These are phyloP conservation scores for Vulpes lagopus DNA, from an alignment of 2,113 vertebrate genomes.

Conservation along the genomic window DNA sequence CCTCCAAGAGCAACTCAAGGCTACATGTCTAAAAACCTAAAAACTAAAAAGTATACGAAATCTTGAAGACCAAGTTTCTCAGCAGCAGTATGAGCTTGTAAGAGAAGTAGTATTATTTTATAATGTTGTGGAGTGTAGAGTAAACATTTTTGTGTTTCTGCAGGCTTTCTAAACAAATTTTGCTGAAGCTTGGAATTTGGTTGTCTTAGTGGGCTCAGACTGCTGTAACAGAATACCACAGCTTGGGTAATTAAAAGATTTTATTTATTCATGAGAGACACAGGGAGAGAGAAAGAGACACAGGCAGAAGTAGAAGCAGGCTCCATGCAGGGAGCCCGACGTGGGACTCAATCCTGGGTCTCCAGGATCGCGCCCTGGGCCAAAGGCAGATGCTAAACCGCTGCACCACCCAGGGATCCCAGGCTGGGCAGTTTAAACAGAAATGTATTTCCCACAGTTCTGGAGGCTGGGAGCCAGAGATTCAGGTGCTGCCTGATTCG, in stretches of 20 bases:
- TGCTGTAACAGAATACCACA: not conserved
- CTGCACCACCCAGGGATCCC: too few species aligned
- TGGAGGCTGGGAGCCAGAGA: not conserved
- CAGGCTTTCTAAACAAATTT: slow-evolving; percentile 10
- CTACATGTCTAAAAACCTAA: not conserved
- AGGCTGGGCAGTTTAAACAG: not conserved
- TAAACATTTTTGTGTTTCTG: not conserved
- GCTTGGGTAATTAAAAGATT: not conserved
- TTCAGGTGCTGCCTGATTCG: not conserved
- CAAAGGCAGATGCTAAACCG: accelerated
- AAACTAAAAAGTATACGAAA: slow-evolving; percentile 84
- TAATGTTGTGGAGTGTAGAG: not conserved
- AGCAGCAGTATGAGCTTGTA: slow-evolving; percentile 92
- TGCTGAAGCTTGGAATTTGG: not conserved
- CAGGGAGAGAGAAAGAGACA: too few species aligned
- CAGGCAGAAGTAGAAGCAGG: too few species aligned
- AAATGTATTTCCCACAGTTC: not conserved
- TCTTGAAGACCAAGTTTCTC: slow-evolving; percentile 94
- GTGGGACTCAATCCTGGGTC: too few species aligned
- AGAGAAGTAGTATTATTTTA: not conserved
- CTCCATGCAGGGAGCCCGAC: too few species aligned
- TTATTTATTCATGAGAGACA: too few species aligned
- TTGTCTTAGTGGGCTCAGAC: not conserved
- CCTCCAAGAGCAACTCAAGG: not conserved
- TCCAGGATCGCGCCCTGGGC: too few species aligned